Conservation (phyloP, 2,888 invertebrate species). For the Parnassius orleans region DNA sequence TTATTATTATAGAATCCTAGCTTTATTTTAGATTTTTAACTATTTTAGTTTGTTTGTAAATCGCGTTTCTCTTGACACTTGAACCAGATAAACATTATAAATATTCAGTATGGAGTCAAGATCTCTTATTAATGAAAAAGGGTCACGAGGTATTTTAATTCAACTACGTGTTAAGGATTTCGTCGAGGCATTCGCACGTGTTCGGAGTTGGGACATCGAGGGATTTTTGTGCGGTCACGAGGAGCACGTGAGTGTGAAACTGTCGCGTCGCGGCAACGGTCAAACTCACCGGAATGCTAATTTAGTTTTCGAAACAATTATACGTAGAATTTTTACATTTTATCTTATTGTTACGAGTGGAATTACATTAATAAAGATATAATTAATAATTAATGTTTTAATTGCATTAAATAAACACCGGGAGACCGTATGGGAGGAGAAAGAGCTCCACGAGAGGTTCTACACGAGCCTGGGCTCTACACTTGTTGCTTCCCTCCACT, state of each 20-base stretch:
- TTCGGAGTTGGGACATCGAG: slow-evolving; percentile 36
- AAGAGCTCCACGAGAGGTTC: too few relatives aligned
- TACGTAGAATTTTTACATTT: slow-evolving; percentile 3
- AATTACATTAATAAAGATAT: too few relatives aligned
- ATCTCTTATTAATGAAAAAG: slow-evolving; percentile 81
- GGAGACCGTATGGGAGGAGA: too few relatives aligned
- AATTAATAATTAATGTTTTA: too few relatives aligned
- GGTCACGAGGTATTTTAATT: slow-evolving; percentile 80
- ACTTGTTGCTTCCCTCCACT: too few relatives aligned
- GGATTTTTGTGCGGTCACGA: slow-evolving; percentile 24
- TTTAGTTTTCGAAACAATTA: slow-evolving; percentile 17
- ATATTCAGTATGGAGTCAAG: slow-evolving; percentile 77
- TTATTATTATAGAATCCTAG: too few relatives aligned
- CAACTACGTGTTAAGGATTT: slow-evolving; percentile 79
- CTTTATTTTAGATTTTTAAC: too few relatives aligned
- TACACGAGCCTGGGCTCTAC: too few relatives aligned
- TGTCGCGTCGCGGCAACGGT: neutral
- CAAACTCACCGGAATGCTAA: slow-evolving; percentile 5
- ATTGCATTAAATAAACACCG: too few relatives aligned
- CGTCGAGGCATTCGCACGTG: slow-evolving; percentile 50
- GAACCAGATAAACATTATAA: slow-evolving; percentile 51
- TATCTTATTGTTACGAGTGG: neutral
- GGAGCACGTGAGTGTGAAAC: neutral
- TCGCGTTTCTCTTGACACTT: slow-evolving; percentile 7
- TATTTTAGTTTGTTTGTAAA: too few relatives aligned